Evolutionary conservation across 2,113 vertebrate genomes (phyloP).

Genomic region (Uropsilus gracilis): DNA sequence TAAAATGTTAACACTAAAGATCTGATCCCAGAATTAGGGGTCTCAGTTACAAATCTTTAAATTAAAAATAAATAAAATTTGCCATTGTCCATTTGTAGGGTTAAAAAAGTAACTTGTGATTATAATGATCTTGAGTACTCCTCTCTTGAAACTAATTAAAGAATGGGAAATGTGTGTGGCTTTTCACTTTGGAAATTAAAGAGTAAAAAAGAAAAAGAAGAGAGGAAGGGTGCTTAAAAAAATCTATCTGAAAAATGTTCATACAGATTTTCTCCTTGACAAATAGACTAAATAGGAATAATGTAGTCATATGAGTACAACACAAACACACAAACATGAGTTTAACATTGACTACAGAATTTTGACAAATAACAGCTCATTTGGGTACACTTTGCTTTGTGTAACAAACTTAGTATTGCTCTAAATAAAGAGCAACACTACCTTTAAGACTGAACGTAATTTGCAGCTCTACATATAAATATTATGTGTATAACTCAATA

Average conservation of each 20-base stretch:
- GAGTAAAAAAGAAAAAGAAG: not conserved
- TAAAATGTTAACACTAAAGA: not conserved
- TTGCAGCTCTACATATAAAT: conserved; percentile 4
- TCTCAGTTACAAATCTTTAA: conserved; percentile 15
- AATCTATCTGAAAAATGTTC: conserved; percentile 11
- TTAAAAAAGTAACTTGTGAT: not conserved
- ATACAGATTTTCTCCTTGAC: conserved; percentile 16
- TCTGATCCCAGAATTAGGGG: not conserved
- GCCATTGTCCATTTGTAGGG: not conserved
- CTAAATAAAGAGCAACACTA: not conserved
- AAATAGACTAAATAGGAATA: conserved; percentile 7
- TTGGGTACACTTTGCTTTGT: not conserved
- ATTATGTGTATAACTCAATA: not conserved
- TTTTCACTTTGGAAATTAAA: conserved; percentile 55
- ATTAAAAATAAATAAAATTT: conserved; percentile 44
- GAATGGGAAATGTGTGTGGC: not conserved
- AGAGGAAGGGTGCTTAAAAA: not conserved
- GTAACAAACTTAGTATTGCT: conserved; percentile 5
- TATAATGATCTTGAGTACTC: not conserved
- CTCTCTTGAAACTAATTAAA: conserved; percentile 35
- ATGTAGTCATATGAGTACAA: not conserved
- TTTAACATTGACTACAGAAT: not conserved
- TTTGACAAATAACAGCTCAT: conserved; percentile 21
- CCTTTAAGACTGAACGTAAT: conserved; percentile 14
- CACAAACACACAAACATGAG: not conserved